Conservation (phyloP, 64 coral and sea anemone species). For the Montipora cactus region DNA sequence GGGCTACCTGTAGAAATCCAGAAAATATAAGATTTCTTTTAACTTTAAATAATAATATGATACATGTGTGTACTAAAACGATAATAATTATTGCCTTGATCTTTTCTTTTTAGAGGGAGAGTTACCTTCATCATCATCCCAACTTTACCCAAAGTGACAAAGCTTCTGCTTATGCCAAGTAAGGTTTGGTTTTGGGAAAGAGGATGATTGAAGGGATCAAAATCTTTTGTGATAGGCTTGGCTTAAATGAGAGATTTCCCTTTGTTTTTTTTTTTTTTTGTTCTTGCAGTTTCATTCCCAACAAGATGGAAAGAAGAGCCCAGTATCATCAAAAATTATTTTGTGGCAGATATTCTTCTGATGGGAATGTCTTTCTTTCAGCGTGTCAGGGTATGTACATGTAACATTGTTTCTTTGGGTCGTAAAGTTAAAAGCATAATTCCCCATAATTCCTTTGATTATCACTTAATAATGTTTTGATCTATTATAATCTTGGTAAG, state of each 20-base stretch:
- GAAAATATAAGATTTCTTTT: too few relatives aligned
- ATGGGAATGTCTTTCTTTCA: slow-evolving; percentile 95
- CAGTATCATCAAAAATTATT: slow-evolving; percentile 81
- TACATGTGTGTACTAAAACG: too few relatives aligned
- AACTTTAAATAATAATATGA: too few relatives aligned
- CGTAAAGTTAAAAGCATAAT: not conserved
- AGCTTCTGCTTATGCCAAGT: slow-evolving; percentile 79
- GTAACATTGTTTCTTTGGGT: not conserved
- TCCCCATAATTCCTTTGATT: too few relatives aligned
- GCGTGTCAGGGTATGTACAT: slow-evolving; percentile 91
- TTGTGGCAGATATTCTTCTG: slow-evolving; percentile 89
- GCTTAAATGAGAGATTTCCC: too few relatives aligned
- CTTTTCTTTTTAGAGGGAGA: slow-evolving; percentile 75
- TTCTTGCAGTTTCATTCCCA: slow-evolving; percentile 92
- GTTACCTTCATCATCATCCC: slow-evolving; percentile 23
- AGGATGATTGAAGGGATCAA: not conserved
- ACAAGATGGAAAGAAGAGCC: slow-evolving; percentile 75
- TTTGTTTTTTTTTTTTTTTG: not conserved
- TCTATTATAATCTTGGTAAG: too few relatives aligned
- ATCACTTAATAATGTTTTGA: too few relatives aligned
- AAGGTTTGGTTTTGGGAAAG: slow-evolving; percentile 5
- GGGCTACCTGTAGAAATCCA: too few relatives aligned
- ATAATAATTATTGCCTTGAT: too few relatives aligned
- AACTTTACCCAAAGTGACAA: slow-evolving; percentile 81
- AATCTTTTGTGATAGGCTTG: not conserved